Evolutionary conservation across 2,797 vertebrate species (phyloP), one percentile per base, ranked within the genome.

Genomic region (Pangasius sanitwongsei): DNA sequence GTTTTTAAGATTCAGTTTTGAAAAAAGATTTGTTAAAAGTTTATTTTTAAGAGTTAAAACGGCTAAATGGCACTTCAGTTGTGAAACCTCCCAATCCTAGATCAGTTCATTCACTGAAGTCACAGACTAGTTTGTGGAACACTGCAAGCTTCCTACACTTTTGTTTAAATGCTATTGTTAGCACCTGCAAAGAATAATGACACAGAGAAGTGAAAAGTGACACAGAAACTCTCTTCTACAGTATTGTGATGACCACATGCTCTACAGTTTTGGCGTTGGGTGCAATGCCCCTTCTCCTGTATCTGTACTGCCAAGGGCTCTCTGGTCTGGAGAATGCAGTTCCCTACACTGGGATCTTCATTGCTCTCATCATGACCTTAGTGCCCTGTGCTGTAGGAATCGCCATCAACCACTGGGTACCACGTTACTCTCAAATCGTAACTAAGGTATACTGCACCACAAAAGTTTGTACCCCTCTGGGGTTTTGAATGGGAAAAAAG

Each of bases 161-260:
- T 48, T n/a, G 37, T 65, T 50, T 41, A 31, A 84, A 50, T 31
- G 13, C 41, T 84, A 2, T 67, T 84, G 18, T 23, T 23, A 50
- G 34, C 4, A n/a, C 63, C 16, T 31, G 44, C 41, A 11, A 65
- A 63, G 61, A 83, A 15, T 25, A 77, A 50, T 80, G 16, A 44
- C 44, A 44, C 44, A 44, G 44, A 44, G 44, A 44, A 44, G 44
- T 63, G 15, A 53, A 61, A 74, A 61, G 7, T 41, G 16, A 69
- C 57, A n/a, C 13, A 41, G 37, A 67, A 37, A 69, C 12, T 81
- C 34, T 55, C 9, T 92, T 85, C 91, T 75, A 61, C 90, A 98
- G 97, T 93, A 97, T 97, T 16, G 94, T 97, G 88, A 97, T 97
- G 97, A 98, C 97, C 6, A 95, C 96, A 0, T 98, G 96, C 87